Evolutionary conservation across 2,888 invertebrate species (phyloP).

Genomic region (Oligia strigilis): DNA sequence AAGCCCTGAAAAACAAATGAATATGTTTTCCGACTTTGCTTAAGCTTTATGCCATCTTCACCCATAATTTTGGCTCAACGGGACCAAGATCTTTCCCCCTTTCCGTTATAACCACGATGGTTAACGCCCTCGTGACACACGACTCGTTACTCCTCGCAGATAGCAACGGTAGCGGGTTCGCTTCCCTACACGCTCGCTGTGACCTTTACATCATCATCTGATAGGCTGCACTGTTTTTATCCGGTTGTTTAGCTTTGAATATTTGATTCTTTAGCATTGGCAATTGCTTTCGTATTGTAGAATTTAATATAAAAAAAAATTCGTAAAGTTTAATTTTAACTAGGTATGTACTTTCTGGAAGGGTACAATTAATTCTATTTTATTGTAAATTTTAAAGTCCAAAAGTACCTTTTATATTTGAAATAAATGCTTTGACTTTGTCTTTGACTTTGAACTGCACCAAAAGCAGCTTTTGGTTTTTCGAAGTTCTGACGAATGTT

Average conservation of each 20-base stretch:
- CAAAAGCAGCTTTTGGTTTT: too few species aligned
- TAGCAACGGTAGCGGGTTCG: slow-evolving; percentile 67
- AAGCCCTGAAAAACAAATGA: not conserved
- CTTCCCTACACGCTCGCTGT: slow-evolving; percentile 64
- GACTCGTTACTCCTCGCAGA: slow-evolving; percentile 69
- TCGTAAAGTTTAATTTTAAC: not conserved
- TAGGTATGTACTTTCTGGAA: not conserved
- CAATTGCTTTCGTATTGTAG: not conserved
- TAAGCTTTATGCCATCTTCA: slow-evolving; percentile 25
- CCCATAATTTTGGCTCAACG: slow-evolving; percentile 46
- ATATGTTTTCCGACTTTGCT: not conserved
- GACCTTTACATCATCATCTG: slow-evolving; percentile 73
- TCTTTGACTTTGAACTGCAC: not conserved
- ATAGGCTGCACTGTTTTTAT: slow-evolving; percentile 60
- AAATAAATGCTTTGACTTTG: not conserved
- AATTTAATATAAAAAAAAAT: not conserved
- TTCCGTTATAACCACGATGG: slow-evolving; percentile 65
- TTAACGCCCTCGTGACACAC: slow-evolving; percentile 69
- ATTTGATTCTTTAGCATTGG: not conserved
- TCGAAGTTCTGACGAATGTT: not conserved
- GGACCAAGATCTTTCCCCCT: slow-evolving; percentile 39
- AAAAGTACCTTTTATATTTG: not conserved
- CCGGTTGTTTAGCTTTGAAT: slow-evolving; percentile 27
- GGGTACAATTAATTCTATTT: not conserved
- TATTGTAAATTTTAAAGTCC: too few species aligned